Percentiles rank a stretch among this genome's conserved stretches.
Conservation (phyloP, 2,888 invertebrate species). For the Liodrosophila aerea region DNA sequence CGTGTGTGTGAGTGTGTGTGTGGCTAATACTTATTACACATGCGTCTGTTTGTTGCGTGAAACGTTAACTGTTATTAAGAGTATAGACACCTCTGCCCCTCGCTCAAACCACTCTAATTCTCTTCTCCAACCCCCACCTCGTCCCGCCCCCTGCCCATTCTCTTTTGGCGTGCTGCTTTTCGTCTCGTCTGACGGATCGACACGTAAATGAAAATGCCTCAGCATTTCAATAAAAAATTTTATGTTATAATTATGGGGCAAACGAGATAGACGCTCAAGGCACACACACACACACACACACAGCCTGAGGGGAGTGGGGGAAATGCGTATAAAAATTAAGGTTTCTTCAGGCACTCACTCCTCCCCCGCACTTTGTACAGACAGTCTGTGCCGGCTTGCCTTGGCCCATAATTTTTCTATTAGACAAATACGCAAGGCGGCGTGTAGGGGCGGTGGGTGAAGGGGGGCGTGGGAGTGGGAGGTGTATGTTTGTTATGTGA, state of each 20-base stretch:
- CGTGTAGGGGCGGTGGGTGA: not conserved
- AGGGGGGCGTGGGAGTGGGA: not conserved
- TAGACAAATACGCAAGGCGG: conserved; percentile 63
- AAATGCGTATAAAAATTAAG: conserved; percentile 58
- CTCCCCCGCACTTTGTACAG: not conserved
- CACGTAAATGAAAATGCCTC: conserved; percentile 56
- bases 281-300: no score
- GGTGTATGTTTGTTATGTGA: conserved; percentile 52
- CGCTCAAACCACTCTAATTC: not conserved
- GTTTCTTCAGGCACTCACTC: not conserved
- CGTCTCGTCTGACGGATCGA: conserved; percentile 3
- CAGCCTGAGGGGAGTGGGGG: conserved; percentile 6
- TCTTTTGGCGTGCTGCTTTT: no score
- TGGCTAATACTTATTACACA: conserved; percentile 44
- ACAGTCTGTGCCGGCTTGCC: conserved; percentile 15
- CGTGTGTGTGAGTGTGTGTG: conserved; percentile 17
- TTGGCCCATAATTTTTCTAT: conserved; percentile 68
- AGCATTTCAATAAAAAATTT: conserved; percentile 66
- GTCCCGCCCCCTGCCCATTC: no score
- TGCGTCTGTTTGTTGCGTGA: conserved; percentile 33
- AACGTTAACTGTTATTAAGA: conserved; percentile 43
- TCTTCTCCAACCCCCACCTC: no score
- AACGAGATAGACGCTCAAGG: no score
- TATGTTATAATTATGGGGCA: conserved; percentile 67
- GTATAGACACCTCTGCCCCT: conserved; percentile 2